Base-by-base conservation (phyloP, 1,140 invertebrate species). In the Rhopalosiphum padi region DNA sequence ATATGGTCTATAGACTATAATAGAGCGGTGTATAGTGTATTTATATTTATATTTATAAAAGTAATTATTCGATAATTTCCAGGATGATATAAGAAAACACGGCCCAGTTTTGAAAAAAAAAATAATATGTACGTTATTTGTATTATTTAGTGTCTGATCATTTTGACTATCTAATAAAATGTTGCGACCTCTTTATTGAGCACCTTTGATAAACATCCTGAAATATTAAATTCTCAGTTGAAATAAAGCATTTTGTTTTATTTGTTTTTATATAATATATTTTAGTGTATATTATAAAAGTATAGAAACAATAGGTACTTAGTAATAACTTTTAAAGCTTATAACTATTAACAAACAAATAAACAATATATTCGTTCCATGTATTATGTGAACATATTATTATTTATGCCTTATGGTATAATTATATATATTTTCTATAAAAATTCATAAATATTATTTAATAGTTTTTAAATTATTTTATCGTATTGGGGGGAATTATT, bases 181-280 rank as follows among this genome's bases (percentile, higher is more conserved):
- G 0, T n/a, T 5, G 15, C 0, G 30, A n/a, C 4, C 11, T 15
- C 30, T 18, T 15, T 0, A 22, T 15, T 60, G 9, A 60, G 30
- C 30, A n/a, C 3, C 1, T 15, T 5, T n/a, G 9, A 30, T 60
- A 11, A 30, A 60, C 11, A 30, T 9, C 30, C 9, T 15, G n/a
- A 60, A 60, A 9, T 30, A 30, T 30, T 30, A 30, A 60, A 60
- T 60, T 8, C 7, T 60, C 4, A 60, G 11, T 60, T 60, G 0
- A 60, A 30, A 60, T 25, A 60, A 60, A 30, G 15, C 30, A 68
- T n/a, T 68, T 30, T 68, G 18, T 48, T 48, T 48, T 48, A 48
- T 48, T 53, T 60, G 9, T 30, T 68, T 68, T 68, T 68, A 18
- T 68, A 9, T 68, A 68, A 68, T n/a, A 11, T 30, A n/a, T 48